A percentile compares a stretch with the other conserved stretches of the same genome.
phyloP scores from a whole-genome alignment of 2,797 vertebrate species.

The Hippoglossus hippoglossus region DNA sequence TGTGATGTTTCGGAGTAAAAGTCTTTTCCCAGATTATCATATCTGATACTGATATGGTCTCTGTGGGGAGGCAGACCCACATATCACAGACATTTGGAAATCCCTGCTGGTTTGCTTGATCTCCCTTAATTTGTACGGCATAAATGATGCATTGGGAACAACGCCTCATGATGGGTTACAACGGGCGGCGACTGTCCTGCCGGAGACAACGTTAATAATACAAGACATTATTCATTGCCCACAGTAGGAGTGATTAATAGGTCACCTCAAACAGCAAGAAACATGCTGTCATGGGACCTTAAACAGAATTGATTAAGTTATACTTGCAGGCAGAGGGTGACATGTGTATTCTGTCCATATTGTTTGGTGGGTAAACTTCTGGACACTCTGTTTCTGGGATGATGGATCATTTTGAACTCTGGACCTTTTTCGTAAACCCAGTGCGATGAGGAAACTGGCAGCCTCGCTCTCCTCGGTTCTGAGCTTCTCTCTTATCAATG shows the following conservation, averaged over 20 bases:
- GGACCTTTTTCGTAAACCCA: slow-evolving; percentile 53
- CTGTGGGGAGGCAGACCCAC: not conserved
- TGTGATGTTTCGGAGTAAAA: slow-evolving; percentile 5
- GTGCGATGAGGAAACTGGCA: slow-evolving; percentile 34
- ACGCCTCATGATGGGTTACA: slow-evolving; percentile 27
- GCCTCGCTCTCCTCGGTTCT: slow-evolving; percentile 21
- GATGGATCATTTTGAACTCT: slow-evolving; percentile 30
- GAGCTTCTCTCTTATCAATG: slow-evolving; percentile 52
- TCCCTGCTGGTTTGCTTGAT: slow-evolving; percentile 40
- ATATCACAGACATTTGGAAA: slow-evolving; percentile 39
- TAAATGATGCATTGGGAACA: slow-evolving; percentile 58
- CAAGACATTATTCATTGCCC: slow-evolving; percentile 54
- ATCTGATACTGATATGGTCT: slow-evolving; percentile 16
- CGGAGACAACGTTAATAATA: slow-evolving; percentile 52
- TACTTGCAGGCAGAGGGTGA: slow-evolving; percentile 13
- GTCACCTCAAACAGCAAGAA: slow-evolving; percentile 50
- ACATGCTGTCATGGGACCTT: slow-evolving; percentile 35
- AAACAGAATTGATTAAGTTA: not conserved
- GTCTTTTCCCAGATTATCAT: slow-evolving; percentile 19
- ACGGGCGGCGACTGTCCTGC: slow-evolving; percentile 42
- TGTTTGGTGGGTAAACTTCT: slow-evolving; percentile 2
- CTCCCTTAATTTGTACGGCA: slow-evolving; percentile 43
- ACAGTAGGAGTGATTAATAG: slow-evolving; percentile 57
- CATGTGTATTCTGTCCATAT: slow-evolving; percentile 3
- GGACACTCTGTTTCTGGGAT: slow-evolving; percentile 15